Conservation (phyloP, 2,113 vertebrate species). For the Callipepla squamata region DNA sequence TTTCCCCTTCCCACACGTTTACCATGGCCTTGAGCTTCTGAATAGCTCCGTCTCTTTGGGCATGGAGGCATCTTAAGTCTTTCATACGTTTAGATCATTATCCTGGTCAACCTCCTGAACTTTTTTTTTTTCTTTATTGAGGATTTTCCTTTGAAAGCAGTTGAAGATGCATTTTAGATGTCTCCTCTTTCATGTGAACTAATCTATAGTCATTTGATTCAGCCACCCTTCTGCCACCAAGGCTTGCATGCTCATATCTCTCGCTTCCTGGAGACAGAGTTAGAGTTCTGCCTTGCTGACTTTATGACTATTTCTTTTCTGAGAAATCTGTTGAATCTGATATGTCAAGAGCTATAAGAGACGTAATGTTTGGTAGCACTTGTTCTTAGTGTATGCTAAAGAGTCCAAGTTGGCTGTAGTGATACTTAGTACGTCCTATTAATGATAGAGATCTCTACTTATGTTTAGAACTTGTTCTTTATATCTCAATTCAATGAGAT, state of each 20-base stretch:
- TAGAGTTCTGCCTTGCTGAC: not conserved
- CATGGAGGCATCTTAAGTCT: not conserved
- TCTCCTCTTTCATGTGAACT: not conserved
- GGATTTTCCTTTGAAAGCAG: not conserved
- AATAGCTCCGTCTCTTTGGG: not conserved
- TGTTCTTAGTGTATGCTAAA: not conserved
- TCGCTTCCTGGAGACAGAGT: not conserved
- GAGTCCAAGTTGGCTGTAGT: not conserved
- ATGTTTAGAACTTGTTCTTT: not conserved
- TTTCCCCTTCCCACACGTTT: not conserved
- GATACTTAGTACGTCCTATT: not conserved
- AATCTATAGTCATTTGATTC: not conserved
- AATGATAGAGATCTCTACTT: not conserved
- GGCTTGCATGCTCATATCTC: not conserved
- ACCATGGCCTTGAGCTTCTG: not conserved
- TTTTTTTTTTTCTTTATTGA: not conserved
- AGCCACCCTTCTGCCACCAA: not conserved
- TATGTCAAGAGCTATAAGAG: not conserved
- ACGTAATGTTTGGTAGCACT: not conserved
- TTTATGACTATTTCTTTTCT: not conserved
- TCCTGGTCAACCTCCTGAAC: not conserved
- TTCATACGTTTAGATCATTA: not conserved
- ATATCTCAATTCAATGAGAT: accelerated
- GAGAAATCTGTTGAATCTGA: not conserved
- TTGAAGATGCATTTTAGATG: not conserved